These are phyloP conservation scores for Penaeus vannamei DNA, from an alignment of 1,140 invertebrate genomes.

Conservation along the genomic window DNA sequence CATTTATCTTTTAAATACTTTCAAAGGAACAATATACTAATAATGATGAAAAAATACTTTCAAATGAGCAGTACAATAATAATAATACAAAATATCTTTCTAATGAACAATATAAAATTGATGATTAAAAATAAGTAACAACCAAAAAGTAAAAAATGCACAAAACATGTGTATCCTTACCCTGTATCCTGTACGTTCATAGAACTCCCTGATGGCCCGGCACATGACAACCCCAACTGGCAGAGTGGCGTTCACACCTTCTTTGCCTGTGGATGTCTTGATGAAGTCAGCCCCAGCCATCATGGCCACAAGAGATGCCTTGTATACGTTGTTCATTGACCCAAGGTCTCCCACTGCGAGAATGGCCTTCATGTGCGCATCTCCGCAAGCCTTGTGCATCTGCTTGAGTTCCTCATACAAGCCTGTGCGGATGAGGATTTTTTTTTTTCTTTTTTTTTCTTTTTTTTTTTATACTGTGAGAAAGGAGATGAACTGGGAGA, in stretches of 20 bases:
- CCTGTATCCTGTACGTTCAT: constrained; percentile 81
- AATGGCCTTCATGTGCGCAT: constrained; percentile 93
- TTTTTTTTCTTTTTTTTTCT: no score
- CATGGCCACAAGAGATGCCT: constrained; percentile 93
- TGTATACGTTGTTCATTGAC: constrained; percentile 90
- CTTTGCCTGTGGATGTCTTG: constrained; percentile 97
- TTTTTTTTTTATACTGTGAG: no score
- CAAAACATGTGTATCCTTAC: constrained; percentile 73
- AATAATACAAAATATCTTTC: neutral
- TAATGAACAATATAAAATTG: no score
- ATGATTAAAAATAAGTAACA: neutral
- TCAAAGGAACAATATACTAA: neutral
- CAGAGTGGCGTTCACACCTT: constrained; percentile 93
- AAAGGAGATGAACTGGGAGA: no score
- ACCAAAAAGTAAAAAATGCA: neutral
- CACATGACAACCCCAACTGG: constrained; percentile 95
- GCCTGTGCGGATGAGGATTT: constrained; percentile 18
- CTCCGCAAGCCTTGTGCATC: constrained; percentile 83
- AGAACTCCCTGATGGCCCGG: constrained; percentile 89
- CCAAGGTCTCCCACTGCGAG: constrained; percentile 93
- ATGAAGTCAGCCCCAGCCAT: constrained; percentile 98
- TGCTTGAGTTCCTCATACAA: constrained; percentile 85
- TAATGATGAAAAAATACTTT: neutral
- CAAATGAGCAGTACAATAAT: neutral
- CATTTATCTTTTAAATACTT: no score